Evolutionary conservation across 2,113 vertebrate genomes (phyloP).

Genomic region (Setophaga petechia): DNA sequence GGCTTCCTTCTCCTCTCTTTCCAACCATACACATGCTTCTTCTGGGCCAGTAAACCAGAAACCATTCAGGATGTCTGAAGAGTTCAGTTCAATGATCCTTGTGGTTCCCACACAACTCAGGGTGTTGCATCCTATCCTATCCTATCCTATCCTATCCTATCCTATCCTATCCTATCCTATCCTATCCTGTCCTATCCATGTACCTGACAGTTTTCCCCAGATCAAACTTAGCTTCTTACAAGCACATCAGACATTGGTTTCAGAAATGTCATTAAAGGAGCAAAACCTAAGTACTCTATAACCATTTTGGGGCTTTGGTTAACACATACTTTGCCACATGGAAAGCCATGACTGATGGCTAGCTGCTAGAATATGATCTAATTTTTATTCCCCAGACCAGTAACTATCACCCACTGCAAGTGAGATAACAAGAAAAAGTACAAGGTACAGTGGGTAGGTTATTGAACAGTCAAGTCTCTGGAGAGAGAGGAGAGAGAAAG

Average conservation of each 20-base stretch:
- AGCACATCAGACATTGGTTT: not conserved
- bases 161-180: not conserved
- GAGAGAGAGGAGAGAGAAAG: not conserved
- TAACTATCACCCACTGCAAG: slow-evolving; percentile 5
- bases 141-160: not conserved
- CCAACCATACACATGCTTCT: not conserved
- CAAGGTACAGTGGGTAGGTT: not conserved
- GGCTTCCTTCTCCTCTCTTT: not conserved
- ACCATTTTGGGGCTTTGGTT: not conserved
- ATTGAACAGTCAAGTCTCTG: not conserved
- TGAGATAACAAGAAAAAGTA: not conserved
- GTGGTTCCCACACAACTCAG: not conserved
- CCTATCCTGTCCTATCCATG: not conserved
- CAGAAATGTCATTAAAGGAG: not conserved
- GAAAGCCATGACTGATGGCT: not conserved
- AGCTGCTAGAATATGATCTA: not conserved
- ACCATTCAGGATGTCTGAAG: not conserved
- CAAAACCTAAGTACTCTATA: not conserved
- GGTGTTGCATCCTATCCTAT: not conserved
- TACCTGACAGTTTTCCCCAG: not conserved
- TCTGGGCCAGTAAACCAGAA: not conserved
- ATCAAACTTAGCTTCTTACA: not conserved
- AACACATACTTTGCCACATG: not conserved
- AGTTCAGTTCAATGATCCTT: not conserved
- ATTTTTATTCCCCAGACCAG: not conserved